phyloP scores from a whole-genome alignment of 2,888 invertebrate genomes.

The Heliconius sara region DNA sequence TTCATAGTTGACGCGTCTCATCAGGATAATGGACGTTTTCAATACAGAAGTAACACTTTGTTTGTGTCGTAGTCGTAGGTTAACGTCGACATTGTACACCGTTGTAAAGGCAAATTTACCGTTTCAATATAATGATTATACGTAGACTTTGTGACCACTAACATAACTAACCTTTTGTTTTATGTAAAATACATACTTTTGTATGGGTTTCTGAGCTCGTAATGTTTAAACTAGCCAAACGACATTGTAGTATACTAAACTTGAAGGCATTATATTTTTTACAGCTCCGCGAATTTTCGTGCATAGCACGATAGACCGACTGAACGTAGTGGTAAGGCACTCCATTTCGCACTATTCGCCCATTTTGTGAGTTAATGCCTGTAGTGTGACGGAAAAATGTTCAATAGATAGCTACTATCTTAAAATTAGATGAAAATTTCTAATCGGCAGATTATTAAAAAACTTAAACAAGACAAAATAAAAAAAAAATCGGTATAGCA shows the following conservation, averaged over 20 bases:
- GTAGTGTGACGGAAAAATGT: no score
- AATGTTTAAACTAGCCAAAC: not conserved
- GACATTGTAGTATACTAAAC: not conserved
- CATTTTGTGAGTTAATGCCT: not conserved
- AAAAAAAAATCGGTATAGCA: not conserved
- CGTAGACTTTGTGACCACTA: not conserved
- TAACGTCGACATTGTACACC: conserved; percentile 7
- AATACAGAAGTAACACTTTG: conserved; percentile 56
- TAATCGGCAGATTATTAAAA: no score
- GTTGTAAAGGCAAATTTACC: conserved; percentile 18
- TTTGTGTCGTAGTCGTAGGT: conserved; percentile 31
- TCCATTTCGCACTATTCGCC: not conserved
- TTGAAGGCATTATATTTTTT: not conserved
- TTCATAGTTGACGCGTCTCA: conserved; percentile 56
- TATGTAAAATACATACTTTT: not conserved
- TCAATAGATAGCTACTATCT: no score
- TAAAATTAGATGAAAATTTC: no score
- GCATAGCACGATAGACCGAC: not conserved
- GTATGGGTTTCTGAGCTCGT: not conserved
- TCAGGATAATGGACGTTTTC: conserved; percentile 71
- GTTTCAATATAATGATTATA: conserved; percentile 18
- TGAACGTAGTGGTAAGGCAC: not conserved
- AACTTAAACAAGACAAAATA: not conserved
- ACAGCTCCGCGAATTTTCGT: not conserved
- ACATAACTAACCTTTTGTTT: conserved; percentile 5